Conservation (phyloP, 2,888 invertebrate genomes). For the Papilio demoleus region DNA sequence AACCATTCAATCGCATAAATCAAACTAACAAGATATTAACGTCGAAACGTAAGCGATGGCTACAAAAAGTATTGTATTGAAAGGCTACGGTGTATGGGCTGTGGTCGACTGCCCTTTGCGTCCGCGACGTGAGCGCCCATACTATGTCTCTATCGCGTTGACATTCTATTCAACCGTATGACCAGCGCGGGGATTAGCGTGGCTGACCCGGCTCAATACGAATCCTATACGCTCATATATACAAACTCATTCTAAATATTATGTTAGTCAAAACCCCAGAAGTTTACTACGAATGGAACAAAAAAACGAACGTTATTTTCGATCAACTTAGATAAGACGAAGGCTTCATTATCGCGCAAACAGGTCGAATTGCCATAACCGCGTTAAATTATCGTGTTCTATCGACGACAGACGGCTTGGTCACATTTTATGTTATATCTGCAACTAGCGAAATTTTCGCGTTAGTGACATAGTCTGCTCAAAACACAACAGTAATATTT, state of each 20-base stretch:
- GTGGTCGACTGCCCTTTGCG: constrained; percentile 65
- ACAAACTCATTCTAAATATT: not conserved
- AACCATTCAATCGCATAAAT: constrained; percentile 69
- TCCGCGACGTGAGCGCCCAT: constrained; percentile 39
- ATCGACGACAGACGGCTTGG: no score
- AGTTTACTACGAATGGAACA: no score
- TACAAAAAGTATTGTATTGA: constrained; percentile 74
- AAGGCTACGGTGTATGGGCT: constrained; percentile 61
- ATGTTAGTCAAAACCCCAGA: not conserved
- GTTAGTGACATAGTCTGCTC: no score
- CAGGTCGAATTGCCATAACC: no score
- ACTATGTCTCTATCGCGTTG: constrained; percentile 50
- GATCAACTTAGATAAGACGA: no score
- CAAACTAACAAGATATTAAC: constrained; percentile 76
- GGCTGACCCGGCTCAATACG: constrained; percentile 45
- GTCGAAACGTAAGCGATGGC: constrained; percentile 55
- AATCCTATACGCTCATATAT: not conserved
- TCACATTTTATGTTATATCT: no score
- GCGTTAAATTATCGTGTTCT: no score
- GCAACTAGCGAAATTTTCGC: no score
- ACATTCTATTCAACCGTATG: constrained; percentile 54
- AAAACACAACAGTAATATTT: no score
- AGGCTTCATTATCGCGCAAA: no score
- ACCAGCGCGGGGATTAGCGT: constrained; percentile 53
- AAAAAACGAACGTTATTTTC: no score